Evolutionary conservation across 2,888 invertebrate species (phyloP).

Genomic region (Orthosia cruda): DNA sequence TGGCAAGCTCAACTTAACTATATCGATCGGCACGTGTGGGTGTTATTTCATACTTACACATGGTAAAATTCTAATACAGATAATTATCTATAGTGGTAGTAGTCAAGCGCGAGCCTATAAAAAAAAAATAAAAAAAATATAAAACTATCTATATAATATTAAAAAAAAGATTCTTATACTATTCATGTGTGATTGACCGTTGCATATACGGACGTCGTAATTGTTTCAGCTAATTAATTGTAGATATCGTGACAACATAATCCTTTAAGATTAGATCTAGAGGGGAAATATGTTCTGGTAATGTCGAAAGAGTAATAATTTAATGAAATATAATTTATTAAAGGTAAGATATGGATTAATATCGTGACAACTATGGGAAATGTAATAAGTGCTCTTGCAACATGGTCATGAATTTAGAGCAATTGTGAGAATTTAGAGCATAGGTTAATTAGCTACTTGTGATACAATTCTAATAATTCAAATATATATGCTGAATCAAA

Average conservation of each 20-base stretch:
- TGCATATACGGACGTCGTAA: neutral
- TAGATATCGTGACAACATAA: conserved; percentile 1
- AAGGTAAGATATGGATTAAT: neutral
- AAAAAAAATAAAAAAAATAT: no score
- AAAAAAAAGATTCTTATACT: neutral
- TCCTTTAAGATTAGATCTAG: conserved; percentile 18
- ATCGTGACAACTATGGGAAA: neutral
- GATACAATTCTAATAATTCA: neutral
- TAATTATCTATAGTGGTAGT: no score
- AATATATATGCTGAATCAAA: neutral
- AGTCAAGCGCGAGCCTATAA: no score
- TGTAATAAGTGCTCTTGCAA: neutral
- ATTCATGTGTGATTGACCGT: neutral
- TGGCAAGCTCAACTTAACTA: no score
- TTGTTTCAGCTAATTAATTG: neutral
- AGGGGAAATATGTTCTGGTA: neutral
- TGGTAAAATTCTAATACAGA: no score
- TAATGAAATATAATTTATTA: neutral
- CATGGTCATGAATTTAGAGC: no score
- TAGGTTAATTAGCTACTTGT: neutral
- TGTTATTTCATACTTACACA: no score
- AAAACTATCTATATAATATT: neutral
- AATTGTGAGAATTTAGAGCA: neutral
- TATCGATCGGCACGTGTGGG: no score
- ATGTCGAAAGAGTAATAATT: neutral